phyloP scores from a whole-genome alignment of 2,888 invertebrate species.

The Tricholauxania praeusta region DNA sequence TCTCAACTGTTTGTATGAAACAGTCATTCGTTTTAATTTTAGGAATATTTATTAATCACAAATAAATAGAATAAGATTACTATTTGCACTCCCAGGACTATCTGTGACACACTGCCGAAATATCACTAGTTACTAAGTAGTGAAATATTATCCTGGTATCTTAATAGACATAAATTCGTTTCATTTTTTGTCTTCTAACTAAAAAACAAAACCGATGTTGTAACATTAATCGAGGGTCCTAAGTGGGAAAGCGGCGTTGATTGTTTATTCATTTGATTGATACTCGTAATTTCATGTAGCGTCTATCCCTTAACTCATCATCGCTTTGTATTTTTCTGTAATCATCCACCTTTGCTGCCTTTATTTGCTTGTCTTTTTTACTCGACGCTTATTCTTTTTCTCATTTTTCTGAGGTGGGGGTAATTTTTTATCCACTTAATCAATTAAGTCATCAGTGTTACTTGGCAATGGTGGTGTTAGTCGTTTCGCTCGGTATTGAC shows the following conservation, averaged over 20 bases:
- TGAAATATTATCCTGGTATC: constrained; percentile 30
- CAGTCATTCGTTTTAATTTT: no score
- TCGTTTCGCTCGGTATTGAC: constrained; percentile 39
- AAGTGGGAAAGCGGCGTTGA: constrained; percentile 41
- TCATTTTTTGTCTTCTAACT: constrained; percentile 8
- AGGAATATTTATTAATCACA: neutral
- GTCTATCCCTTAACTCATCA: constrained; percentile 35
- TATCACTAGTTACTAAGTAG: neutral
- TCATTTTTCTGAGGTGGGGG: constrained; percentile 45
- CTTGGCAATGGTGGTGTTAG: constrained; percentile 30
- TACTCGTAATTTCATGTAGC: constrained; percentile 34
- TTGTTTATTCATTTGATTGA: constrained; percentile 55
- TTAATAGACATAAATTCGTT: neutral
- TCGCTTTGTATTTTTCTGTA: constrained; percentile 44
- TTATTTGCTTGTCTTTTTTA: constrained; percentile 1
- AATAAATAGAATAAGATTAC: neutral
- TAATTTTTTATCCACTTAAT: constrained; percentile 63
- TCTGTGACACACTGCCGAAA: constrained; percentile 1
- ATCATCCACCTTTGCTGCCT: constrained; percentile 44
- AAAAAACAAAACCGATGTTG: constrained; percentile 8
- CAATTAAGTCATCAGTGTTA: constrained; percentile 60
- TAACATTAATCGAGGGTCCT: constrained; percentile 9
- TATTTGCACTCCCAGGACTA: constrained; percentile 35
- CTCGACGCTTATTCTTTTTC: constrained; percentile 18
- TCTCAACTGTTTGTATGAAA: no score